phyloP scores from a whole-genome alignment of 1,140 invertebrate species.

The Probaryconus sp. region DNA sequence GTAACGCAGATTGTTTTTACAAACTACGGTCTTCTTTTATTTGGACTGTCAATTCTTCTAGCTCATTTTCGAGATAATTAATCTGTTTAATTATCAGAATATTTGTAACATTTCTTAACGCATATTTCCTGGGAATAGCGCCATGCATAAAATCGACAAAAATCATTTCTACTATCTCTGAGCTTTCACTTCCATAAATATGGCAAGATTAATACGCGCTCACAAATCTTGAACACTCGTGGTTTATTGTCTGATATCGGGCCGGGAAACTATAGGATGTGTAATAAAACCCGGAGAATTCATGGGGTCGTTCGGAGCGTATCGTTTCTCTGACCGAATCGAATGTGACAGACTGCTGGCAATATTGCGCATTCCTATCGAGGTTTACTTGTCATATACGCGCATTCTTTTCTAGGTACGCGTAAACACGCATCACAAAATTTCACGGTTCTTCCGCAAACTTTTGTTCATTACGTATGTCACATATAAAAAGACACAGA shows the following conservation, averaged over 20 bases:
- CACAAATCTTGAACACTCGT: slow-evolving; percentile 70
- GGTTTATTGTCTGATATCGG: slow-evolving; percentile 64
- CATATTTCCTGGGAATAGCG: slow-evolving; percentile 6
- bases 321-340: slow-evolving; percentile 62
- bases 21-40: neutral
- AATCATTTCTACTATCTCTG: slow-evolving; percentile 28
- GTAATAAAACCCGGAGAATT: slow-evolving; percentile 64
- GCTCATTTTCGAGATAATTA: neutral
- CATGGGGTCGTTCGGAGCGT: slow-evolving; percentile 55
- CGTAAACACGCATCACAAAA: slow-evolving; percentile 39
- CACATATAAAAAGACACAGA: slow-evolving; percentile 19
- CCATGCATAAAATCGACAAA: slow-evolving; percentile 15
- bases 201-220: slow-evolving; percentile 72
- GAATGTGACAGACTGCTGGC: slow-evolving; percentile 66
- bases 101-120: slow-evolving; percentile 21
- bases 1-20: neutral
- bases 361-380: slow-evolving; percentile 67
- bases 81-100: neutral
- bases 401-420: slow-evolving; percentile 42
- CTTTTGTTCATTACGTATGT: slow-evolving; percentile 25
- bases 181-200: slow-evolving; percentile 68
- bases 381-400: slow-evolving; percentile 53
- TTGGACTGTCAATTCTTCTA: neutral
- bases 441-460: slow-evolving; percentile 61
- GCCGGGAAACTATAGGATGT: slow-evolving; percentile 45